Evolutionary conservation across 2,797 vertebrate species (phyloP).

Genomic region (Spinus olivaceus): DNA sequence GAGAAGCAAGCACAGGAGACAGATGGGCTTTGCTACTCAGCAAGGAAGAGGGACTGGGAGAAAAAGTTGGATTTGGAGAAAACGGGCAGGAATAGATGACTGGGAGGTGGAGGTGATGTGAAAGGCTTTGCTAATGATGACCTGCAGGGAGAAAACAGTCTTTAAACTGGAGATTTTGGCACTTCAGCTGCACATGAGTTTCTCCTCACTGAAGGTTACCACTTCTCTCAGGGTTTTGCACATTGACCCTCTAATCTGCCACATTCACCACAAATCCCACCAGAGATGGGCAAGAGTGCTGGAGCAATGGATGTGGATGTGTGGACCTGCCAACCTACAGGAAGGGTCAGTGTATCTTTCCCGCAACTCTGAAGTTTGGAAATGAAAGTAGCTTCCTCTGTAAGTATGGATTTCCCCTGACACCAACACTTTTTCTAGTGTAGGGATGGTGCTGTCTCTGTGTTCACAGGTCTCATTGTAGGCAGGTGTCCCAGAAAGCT

Average conservation of each 20-base stretch:
- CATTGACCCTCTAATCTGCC: neutral
- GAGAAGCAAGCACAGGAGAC: neutral
- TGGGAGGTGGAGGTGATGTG: neutral
- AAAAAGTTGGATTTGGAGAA: neutral
- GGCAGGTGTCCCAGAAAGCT: neutral
- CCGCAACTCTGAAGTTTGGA: neutral
- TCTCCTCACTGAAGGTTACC: neutral
- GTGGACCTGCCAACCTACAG: neutral
- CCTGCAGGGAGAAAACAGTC: neutral
- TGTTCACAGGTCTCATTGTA: neutral
- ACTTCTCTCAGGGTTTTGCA: neutral
- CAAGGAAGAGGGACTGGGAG: neutral
- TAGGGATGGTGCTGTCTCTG: neutral
- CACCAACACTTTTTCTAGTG: neutral
- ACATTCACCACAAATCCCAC: neutral
- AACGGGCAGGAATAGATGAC: neutral
- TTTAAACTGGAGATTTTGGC: neutral
- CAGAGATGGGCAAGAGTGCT: neutral
- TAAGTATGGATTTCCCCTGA: neutral
- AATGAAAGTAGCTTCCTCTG: neutral
- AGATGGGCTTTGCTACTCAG: neutral
- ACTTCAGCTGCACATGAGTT: neutral
- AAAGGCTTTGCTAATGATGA: neutral
- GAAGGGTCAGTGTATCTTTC: neutral
- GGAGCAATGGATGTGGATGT: fast-evolving